These are phyloP conservation scores for Melanotaenia pygmaea DNA, from an alignment of 2,797 vertebrate species.

Conservation along the genomic window DNA sequence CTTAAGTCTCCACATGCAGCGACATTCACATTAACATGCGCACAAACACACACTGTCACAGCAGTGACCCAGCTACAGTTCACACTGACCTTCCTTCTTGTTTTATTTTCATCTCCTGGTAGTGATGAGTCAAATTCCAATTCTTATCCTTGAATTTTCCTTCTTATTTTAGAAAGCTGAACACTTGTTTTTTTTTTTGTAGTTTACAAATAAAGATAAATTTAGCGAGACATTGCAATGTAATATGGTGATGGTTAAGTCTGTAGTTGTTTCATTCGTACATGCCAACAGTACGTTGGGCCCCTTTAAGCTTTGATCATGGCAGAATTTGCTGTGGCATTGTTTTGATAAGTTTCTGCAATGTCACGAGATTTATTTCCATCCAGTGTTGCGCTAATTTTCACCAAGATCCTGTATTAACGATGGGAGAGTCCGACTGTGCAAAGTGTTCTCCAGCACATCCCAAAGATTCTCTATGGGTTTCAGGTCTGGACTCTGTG, in stretches of 20 bases:
- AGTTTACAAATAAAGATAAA: slow-evolving; percentile 15
- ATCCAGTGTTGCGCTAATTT: too few relatives aligned
- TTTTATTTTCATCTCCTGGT: slow-evolving; percentile 32
- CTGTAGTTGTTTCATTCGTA: neutral
- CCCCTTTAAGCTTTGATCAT: too few relatives aligned
- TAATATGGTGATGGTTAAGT: neutral
- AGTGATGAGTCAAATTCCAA: slow-evolving; percentile 14
- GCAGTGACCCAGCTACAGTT: slow-evolving; percentile 33
- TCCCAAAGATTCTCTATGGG: too few relatives aligned
- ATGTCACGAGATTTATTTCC: too few relatives aligned
- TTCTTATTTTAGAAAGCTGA: slow-evolving; percentile 5
- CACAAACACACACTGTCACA: slow-evolving; percentile 25
- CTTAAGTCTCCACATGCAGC: slow-evolving; percentile 63
- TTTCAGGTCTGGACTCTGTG: too few relatives aligned
- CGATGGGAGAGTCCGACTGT: too few relatives aligned
- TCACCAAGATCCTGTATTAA: too few relatives aligned
- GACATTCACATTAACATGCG: slow-evolving; percentile 16
- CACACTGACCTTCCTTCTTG: slow-evolving; percentile 26
- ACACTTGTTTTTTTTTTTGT: slow-evolving; percentile 12
- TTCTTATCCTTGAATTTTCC: slow-evolving; percentile 3
- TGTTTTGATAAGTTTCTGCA: too few relatives aligned
- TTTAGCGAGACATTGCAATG: neutral
- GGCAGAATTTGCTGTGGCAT: too few relatives aligned
- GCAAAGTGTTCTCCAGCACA: too few relatives aligned
- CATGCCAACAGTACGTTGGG: neutral